A percentile compares a stretch with the other conserved stretches of the same genome.
Conservation (phyloP, 53 echinoderm and acorn worm genomes). For the Temnopleurus reevesii region DNA sequence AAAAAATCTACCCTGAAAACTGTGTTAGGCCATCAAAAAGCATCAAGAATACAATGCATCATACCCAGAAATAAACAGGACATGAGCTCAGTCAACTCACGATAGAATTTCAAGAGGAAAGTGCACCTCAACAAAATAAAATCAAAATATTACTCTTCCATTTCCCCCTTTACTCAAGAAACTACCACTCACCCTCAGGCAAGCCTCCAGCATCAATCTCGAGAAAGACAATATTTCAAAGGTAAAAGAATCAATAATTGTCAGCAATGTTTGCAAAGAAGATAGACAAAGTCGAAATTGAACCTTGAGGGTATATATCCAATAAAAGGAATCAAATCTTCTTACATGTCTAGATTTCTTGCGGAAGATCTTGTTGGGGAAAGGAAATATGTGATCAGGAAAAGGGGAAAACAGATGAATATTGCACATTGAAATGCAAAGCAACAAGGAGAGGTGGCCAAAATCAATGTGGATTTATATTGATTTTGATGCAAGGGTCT, state of each 20-base stretch:
- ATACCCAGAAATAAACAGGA: background rate
- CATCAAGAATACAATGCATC: background rate
- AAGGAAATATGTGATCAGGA: background rate
- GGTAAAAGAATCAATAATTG: constrained; percentile 34
- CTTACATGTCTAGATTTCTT: background rate
- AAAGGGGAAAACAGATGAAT: background rate
- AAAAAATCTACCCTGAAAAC: too few relatives aligned
- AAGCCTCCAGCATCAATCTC: background rate
- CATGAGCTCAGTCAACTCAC: constrained; percentile 12
- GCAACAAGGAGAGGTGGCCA: constrained; percentile 38
- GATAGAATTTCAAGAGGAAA: background rate
- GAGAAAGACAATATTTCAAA: constrained; percentile 23
- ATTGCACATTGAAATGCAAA: background rate
- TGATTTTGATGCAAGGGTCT: constrained; percentile 13
- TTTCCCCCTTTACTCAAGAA: background rate
- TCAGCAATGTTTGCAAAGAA: background rate
- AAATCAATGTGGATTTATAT: constrained; percentile 39
- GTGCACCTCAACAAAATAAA: background rate
- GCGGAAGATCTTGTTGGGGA: background rate
- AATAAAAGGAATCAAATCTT: constrained; percentile 26
- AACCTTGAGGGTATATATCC: constrained; percentile 44
- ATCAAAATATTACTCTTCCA: constrained; percentile 7
- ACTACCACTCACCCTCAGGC: background rate
- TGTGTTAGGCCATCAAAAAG: background rate
- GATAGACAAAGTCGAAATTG: constrained; percentile 32